Base-by-base conservation (phyloP, 2,888 invertebrate species). In the Ceraclea dissimilis region DNA sequence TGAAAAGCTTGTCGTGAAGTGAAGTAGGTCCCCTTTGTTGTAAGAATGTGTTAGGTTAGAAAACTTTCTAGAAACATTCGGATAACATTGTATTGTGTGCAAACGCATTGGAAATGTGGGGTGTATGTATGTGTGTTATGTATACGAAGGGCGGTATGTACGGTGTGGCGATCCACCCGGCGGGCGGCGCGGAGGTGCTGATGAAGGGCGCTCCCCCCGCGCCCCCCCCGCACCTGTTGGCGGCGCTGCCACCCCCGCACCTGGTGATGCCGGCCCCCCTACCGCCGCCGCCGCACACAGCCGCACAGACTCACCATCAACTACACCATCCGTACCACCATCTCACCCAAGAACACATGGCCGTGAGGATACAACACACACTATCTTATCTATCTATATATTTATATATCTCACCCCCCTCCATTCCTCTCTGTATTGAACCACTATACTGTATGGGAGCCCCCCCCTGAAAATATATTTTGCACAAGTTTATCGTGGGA, bases 291-390 rank as follows among this genome's bases (percentile, higher is more conserved):
- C 67, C 70, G 70, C 64, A 67, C 67, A 55, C 67, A 66, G 68
- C 76, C 76, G 63, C 74, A 76, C 54, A 39, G 39, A n/a, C 39
- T 13, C 75, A 76, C 63, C 71, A 76, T 70, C 77, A 76, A 63
- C 76, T 70, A 64, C 67, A 67, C 57, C 67, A 66, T 68, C 76
- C 77, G 63, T 73, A 76, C 52, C 75, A 76, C 63, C 71, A 76
- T 70, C 76, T 76, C 78, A 82, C 79, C 80, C 83, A 80, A 68
- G 83, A 80, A 79, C 82, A 82, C 79, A 72, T 73, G 71, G 80
- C 75, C 68, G 78, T 77, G 77, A 77, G 77, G 54, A 69, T 60
- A 66, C 21, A 21, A 49, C 16, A 49, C 49, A 49, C 49, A 46
- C 46, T 19, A 46, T 16, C 44, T 44, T 17, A 13, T 16, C 8